Conservation (phyloP, 1,140 invertebrate species). For the Drosophila truncata region DNA sequence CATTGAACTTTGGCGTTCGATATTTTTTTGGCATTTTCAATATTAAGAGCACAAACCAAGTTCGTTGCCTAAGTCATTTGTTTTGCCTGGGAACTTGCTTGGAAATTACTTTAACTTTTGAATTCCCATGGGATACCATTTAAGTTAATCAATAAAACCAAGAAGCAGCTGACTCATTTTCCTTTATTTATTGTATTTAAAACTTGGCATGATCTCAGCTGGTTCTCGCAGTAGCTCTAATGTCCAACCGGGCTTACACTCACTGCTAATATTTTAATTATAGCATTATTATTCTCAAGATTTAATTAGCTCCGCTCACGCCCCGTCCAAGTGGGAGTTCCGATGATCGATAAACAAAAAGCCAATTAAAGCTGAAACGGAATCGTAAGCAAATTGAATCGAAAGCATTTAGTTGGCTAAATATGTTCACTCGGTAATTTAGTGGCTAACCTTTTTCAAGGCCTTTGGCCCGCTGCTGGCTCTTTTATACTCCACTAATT, state of each 20-base stretch:
- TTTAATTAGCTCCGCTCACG: slow-evolving; percentile 59
- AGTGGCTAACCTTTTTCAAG: slow-evolving; percentile 68
- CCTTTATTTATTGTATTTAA: slow-evolving; percentile 44
- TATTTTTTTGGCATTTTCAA: slow-evolving; percentile 46
- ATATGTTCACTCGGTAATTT: slow-evolving; percentile 18
- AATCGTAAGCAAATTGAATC: slow-evolving; percentile 33
- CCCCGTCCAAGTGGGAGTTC: slow-evolving; percentile 53
- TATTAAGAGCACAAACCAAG: slow-evolving; percentile 33
- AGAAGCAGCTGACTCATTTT: slow-evolving; percentile 27
- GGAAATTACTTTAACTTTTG: neutral
- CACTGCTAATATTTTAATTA: slow-evolving; percentile 78
- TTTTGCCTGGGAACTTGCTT: slow-evolving; percentile 16
- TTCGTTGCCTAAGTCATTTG: slow-evolving; percentile 57
- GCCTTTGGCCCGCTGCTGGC: slow-evolving; percentile 13
- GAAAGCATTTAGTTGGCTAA: slow-evolving; percentile 45
- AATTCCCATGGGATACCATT: slow-evolving; percentile 8
- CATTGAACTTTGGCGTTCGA: slow-evolving; percentile 60
- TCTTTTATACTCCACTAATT: slow-evolving; percentile 52
- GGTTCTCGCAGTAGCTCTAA: slow-evolving; percentile 38
- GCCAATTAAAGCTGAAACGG: slow-evolving; percentile 40
- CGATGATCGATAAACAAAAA: slow-evolving; percentile 46
- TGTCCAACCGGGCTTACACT: slow-evolving; percentile 29
- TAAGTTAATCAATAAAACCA: neutral
- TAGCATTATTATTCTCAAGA: slow-evolving; percentile 45
- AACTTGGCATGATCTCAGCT: slow-evolving; percentile 36